Base-by-base conservation (phyloP, 2,113 vertebrate species). In the Coptodon bakossiorum region DNA sequence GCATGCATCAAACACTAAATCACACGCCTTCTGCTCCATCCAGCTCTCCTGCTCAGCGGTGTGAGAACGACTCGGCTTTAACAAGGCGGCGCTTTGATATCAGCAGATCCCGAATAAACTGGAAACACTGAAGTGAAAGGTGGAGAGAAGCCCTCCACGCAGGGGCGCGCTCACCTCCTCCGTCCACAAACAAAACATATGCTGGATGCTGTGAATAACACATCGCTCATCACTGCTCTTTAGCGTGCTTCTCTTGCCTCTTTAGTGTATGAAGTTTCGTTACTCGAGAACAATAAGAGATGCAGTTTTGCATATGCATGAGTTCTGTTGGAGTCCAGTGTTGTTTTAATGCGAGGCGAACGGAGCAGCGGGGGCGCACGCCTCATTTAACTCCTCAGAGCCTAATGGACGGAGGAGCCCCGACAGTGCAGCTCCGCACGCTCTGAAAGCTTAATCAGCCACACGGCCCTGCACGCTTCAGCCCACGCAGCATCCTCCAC, bases 401-500 rank as follows among this genome's bases (percentile, higher is more conserved):
- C 80, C 82, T 93, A 91, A 92, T 93, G 90, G 92, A 90, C 9
- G n/a, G 31, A 82, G 73, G 52, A 83, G 83, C 73, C 45, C 63
- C 14, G 45, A 56, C 88, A 83, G 83, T 10, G 81, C 85, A 43
- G 81, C 84, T 13, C 84, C 3, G 14, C 81, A 48, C 6, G n/a
- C 80, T 80, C 84, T 2, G 6, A 6, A 85, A 92, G 93, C 82
- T 81, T 90, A 93, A 92, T 94, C 84, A 95, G 61, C 90, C 86
- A 45, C 56, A 78, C 5, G 61, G 92, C 90, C 61, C 86, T 84
- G 93, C 81, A 11, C 16, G 78, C 63, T 68, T 5, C 80, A 4
- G 45, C 88, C 91, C 88, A 91, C 84, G 84, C 80, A 27, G 43
- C 9, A 11, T 9, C 48, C 34, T 48, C 36, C 31, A 10, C 68